These are phyloP conservation scores for Macrosoma leucophasiata DNA, from an alignment of 2,888 invertebrate genomes.

Conservation along the genomic window DNA sequence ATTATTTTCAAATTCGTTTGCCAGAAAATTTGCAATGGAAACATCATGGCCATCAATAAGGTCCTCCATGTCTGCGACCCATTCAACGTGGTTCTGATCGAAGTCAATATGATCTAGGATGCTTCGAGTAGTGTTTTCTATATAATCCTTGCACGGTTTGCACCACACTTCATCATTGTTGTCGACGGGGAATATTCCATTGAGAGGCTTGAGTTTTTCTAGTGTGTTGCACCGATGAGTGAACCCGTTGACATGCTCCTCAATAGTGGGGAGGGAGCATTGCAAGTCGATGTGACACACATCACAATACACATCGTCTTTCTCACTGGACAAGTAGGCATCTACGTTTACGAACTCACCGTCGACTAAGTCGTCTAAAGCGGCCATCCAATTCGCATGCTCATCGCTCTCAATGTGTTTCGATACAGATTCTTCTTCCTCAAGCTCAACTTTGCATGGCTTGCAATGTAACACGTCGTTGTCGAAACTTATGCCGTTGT, in stretches of 20 bases:
- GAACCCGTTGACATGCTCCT: conserved; percentile 45
- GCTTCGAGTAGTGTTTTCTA: conserved; percentile 37
- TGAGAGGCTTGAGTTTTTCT: conserved; percentile 42
- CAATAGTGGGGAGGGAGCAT: conserved; percentile 39
- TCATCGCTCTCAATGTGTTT: conserved; percentile 43
- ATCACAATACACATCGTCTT: conserved; percentile 43
- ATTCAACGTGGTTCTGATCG: conserved; percentile 41
- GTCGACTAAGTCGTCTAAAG: conserved; percentile 46
- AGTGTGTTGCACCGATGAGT: conserved; percentile 42
- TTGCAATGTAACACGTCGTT: conserved; percentile 43
- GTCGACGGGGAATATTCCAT: conserved; percentile 43
- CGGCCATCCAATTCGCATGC: conserved; percentile 48
- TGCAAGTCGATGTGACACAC: conserved; percentile 36
- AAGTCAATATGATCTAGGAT: conserved; percentile 46
- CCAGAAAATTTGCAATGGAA: conserved; percentile 36
- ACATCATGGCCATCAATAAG: conserved; percentile 42
- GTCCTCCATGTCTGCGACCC: conserved; percentile 49
- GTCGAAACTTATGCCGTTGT: conserved; percentile 42
- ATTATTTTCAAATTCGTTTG: conserved; percentile 40
- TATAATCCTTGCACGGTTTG: conserved; percentile 43
- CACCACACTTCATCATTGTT: conserved; percentile 46
- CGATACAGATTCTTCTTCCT: conserved; percentile 40
- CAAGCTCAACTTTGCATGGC: conserved; percentile 39
- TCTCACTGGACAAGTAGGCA: conserved; percentile 40
- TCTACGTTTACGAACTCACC: conserved; percentile 49